Conservation (phyloP, 2,113 vertebrate species). For the Hymenochirus boettgeri region DNA sequence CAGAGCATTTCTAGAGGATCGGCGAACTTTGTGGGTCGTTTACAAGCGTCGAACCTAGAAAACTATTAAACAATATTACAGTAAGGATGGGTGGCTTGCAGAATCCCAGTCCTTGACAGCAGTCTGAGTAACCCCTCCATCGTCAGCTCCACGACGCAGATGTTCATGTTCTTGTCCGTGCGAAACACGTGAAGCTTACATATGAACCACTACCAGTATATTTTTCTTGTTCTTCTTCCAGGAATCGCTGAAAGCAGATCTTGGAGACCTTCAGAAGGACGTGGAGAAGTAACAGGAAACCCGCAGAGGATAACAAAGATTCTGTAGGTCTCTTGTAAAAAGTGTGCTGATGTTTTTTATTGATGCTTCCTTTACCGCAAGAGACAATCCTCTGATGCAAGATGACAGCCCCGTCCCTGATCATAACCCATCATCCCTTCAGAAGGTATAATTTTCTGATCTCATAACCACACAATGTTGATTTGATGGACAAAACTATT, state of each 20-base stretch:
- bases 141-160: conserved; percentile 65
- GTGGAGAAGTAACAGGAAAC: conserved; percentile 75
- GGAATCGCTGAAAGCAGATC: conserved; percentile 78
- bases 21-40: conserved; percentile 68
- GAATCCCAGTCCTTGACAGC: conserved; percentile 62
- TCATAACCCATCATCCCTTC: conserved; percentile 48
- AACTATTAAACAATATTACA: conserved; percentile 87
- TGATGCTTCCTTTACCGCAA: conserved; percentile 80
- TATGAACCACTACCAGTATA: conserved; percentile 89
- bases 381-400: conserved; percentile 53
- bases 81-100: conserved; percentile 63
- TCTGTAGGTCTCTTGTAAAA: conserved; percentile 84
- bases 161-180: conserved; percentile 79
- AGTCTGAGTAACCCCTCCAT: conserved; percentile 50
- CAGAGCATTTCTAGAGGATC: conserved; percentile 70
- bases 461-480: conserved; percentile 41
- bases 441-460: conserved; percentile 66
- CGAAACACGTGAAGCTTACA: conserved; percentile 87
- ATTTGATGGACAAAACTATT: conserved; percentile 24
- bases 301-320: conserved; percentile 60
- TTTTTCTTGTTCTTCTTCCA: conserved; percentile 87
- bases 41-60: conserved; percentile 86
- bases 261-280: conserved; percentile 84
- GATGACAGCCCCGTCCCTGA: conserved; percentile 52
- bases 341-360: conserved; percentile 84